Evolutionary conservation across 2,888 invertebrate species (phyloP).

Genomic region (Lasioglossum oenotherae): DNA sequence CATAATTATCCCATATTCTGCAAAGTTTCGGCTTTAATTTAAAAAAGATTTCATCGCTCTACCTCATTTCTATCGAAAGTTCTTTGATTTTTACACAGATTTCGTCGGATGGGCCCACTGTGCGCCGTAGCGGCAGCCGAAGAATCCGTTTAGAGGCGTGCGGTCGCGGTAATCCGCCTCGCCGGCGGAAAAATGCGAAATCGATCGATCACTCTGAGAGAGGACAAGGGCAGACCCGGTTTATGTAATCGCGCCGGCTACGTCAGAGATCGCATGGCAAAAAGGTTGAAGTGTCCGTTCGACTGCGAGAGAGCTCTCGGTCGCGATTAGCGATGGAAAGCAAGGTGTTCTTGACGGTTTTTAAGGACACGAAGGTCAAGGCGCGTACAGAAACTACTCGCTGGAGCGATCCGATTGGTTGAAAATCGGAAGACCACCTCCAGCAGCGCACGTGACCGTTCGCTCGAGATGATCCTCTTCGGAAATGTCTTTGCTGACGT

Average conservation of each 20-base stretch:
- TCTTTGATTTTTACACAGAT: no score
- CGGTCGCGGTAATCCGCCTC: slow-evolving; percentile 47
- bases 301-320: neutral
- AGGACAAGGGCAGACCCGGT: slow-evolving; percentile 50
- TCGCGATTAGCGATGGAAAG: neutral
- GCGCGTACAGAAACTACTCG: neutral
- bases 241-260: slow-evolving; percentile 49
- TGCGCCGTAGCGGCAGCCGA: slow-evolving; percentile 17
- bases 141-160: slow-evolving; percentile 44
- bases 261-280: slow-evolving; percentile 48
- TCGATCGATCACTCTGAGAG: slow-evolving; percentile 51
- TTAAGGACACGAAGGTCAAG: neutral
- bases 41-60: no score
- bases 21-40: no score
- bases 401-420: neutral
- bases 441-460: neutral
- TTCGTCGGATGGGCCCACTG: no score
- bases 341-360: neutral
- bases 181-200: slow-evolving; percentile 35
- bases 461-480: neutral
- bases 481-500: neutral
- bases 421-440: neutral
- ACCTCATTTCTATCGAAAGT: no score
- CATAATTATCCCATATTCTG: no score
- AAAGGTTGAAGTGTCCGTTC: slow-evolving; percentile 33